Percentiles rank a stretch among this genome's conserved stretches.
These are phyloP conservation scores for Drosophila dunni DNA, from an alignment of 1,140 invertebrate genomes.

Conservation along the genomic window DNA sequence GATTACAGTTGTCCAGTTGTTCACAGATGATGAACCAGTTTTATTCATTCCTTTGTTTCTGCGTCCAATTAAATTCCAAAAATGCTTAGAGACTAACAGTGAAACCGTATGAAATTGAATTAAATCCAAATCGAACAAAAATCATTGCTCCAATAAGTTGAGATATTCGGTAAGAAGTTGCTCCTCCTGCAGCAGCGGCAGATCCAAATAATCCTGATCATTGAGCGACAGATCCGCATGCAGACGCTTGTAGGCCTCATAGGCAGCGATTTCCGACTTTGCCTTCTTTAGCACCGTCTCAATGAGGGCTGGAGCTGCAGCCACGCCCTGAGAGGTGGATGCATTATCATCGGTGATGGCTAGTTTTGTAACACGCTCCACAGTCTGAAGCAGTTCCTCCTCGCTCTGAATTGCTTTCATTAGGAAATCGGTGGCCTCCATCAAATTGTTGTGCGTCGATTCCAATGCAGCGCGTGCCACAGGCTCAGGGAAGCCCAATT, in stretches of 20 bases:
- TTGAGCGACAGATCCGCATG: conserved; percentile 86
- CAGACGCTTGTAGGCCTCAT: conserved; percentile 86
- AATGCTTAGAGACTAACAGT: conserved; percentile 7
- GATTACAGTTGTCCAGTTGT: conserved; percentile 75
- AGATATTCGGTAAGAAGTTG: conserved; percentile 87
- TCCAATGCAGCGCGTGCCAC: conserved; percentile 86
- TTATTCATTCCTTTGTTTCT: no score
- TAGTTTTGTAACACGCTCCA: conserved; percentile 43
- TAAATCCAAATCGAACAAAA: neutral
- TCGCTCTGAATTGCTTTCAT: conserved; percentile 66
- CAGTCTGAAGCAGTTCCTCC: conserved; percentile 52
- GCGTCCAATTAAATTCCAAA: conserved; percentile 25
- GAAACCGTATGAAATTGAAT: neutral
- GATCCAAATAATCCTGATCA: conserved; percentile 88
- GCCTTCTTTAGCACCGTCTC: conserved; percentile 51
- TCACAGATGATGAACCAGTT: conserved; percentile 51
- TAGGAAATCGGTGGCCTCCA: conserved; percentile 86
- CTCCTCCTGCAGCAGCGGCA: conserved; percentile 87
- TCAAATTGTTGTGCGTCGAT: conserved; percentile 86
- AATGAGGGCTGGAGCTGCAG: conserved; percentile 36
- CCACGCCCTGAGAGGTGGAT: conserved; percentile 59
- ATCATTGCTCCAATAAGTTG: conserved; percentile 85
- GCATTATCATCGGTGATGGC: conserved; percentile 28
- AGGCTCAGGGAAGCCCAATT: conserved; percentile 87
- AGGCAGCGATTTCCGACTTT: conserved; percentile 59